Percentiles rank a stretch among this genome's conserved stretches.
Conservation (phyloP, 2,113 vertebrate species). For the Clarias magur region DNA sequence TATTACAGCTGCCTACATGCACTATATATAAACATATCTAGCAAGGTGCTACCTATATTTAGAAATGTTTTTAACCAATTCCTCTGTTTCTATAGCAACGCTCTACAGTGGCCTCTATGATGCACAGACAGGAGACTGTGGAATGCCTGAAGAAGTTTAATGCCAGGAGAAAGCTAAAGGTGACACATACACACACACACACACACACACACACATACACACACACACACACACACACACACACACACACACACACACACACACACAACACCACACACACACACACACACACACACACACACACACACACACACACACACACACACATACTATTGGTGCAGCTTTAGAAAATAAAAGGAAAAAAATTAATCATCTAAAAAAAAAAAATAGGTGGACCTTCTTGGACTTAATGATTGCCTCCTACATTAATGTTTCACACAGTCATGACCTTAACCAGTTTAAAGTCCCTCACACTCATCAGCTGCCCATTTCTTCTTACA, state of each 20-base stretch:
- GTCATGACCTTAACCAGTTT: slow-evolving; percentile 12
- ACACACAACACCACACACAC: slow-evolving; percentile 8
- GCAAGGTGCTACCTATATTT: slow-evolving; percentile 72
- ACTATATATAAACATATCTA: slow-evolving; percentile 31
- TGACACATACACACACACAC: slow-evolving; percentile 51
- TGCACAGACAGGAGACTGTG: slow-evolving; percentile 98
- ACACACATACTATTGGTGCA: background rate
- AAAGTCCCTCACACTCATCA: background rate
- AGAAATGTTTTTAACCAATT: slow-evolving; percentile 56
- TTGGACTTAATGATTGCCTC: slow-evolving; percentile 46
- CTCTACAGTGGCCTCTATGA: slow-evolving; percentile 97
- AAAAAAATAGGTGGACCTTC: slow-evolving; percentile 18
- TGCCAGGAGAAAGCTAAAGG: slow-evolving; percentile 94
- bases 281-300: background rate
- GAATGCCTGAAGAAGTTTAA: slow-evolving; percentile 99
- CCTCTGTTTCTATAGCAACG: slow-evolving; percentile 82
- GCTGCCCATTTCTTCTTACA: slow-evolving; percentile 21
- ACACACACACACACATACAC: background rate
- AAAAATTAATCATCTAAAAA: background rate
- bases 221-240: background rate
- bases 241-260: background rate
- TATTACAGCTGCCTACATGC: slow-evolving; percentile 25
- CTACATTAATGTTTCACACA: slow-evolving; percentile 17
- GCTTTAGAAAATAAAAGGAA: background rate
- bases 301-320: too few species aligned